phyloP scores from a whole-genome alignment of 2,888 invertebrate genomes.

The Pristionchus japonicus region DNA sequence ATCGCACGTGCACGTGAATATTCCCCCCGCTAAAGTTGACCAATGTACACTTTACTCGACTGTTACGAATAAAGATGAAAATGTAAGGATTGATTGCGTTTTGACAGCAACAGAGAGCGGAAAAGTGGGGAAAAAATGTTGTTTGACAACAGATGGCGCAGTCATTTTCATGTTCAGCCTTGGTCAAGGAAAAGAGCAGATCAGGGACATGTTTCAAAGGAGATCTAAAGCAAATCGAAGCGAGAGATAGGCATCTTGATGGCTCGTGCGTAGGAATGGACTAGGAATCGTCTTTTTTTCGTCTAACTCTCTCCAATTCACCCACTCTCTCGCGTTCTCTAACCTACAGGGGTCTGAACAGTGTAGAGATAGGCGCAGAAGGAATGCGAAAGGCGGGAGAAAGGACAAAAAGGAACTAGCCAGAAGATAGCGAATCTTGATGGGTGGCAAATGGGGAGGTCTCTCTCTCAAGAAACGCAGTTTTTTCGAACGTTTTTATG shows the following conservation, averaged over 20 bases:
- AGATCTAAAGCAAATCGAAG: background rate
- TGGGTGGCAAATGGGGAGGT: background rate
- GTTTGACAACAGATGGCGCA: too few species aligned
- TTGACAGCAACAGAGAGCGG: background rate
- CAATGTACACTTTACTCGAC: slow-evolving; percentile 27
- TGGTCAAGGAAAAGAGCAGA: background rate
- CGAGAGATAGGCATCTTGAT: slow-evolving; percentile 15
- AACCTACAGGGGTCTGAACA: background rate
- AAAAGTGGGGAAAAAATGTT: background rate
- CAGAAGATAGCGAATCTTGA: background rate
- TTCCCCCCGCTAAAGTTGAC: background rate
- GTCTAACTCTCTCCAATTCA: background rate
- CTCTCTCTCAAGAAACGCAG: background rate
- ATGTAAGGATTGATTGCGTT: background rate
- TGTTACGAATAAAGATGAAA: slow-evolving; percentile 21
- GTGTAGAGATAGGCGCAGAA: background rate
- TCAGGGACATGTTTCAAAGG: slow-evolving; percentile 17
- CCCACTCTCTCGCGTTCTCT: background rate
- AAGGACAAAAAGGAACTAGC: slow-evolving; percentile 17
- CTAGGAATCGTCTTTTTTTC: too few species aligned
- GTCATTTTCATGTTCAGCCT: background rate
- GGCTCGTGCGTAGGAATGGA: background rate
- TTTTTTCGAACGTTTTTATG: background rate
- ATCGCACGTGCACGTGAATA: background rate
- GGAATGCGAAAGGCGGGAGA: slow-evolving; percentile 25